Percentiles rank a stretch among this genome's conserved stretches.
Evolutionary conservation across 2,888 invertebrate species (phyloP).

Genomic region (Ashinkailepas kermadecensis): DNA sequence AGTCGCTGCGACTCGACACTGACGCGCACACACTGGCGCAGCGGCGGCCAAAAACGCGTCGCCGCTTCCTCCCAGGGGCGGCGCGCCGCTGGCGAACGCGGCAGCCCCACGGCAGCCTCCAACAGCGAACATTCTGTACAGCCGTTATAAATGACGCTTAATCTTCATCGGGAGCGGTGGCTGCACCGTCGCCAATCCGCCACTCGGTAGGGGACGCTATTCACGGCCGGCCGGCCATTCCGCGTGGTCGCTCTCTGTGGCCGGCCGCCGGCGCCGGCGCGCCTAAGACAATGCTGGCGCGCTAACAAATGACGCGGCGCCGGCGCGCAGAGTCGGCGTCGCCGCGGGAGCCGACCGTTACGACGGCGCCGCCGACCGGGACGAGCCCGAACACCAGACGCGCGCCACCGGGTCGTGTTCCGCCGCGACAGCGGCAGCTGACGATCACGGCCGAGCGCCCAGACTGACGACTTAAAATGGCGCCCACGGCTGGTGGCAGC

Average conservation of each 20-base stretch:
- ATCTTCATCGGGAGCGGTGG: slow-evolving; percentile 1
- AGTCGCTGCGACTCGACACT: background rate
- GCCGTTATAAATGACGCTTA: slow-evolving; percentile 17
- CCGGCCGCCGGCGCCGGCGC: background rate
- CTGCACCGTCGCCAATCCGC: background rate
- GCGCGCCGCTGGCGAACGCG: background rate
- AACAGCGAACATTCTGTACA: background rate
- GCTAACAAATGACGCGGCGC: slow-evolving; percentile 14
- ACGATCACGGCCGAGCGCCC: no score
- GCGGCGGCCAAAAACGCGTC: background rate
- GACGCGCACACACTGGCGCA: background rate
- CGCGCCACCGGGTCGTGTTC: no score
- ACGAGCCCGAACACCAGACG: background rate
- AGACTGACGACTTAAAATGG: no score
- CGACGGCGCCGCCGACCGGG: background rate
- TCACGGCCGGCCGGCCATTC: background rate
- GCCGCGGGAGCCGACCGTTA: background rate
- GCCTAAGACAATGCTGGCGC: background rate
- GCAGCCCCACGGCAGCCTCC: background rate
- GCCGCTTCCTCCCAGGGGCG: background rate
- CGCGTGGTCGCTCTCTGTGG: background rate
- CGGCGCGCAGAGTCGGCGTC: background rate
- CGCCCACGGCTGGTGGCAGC: no score
- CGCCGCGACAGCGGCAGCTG: background rate
- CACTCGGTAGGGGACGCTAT: background rate